Evolutionary conservation across 2,113 vertebrate genomes (phyloP).

Genomic region (Ameiurus melas): DNA sequence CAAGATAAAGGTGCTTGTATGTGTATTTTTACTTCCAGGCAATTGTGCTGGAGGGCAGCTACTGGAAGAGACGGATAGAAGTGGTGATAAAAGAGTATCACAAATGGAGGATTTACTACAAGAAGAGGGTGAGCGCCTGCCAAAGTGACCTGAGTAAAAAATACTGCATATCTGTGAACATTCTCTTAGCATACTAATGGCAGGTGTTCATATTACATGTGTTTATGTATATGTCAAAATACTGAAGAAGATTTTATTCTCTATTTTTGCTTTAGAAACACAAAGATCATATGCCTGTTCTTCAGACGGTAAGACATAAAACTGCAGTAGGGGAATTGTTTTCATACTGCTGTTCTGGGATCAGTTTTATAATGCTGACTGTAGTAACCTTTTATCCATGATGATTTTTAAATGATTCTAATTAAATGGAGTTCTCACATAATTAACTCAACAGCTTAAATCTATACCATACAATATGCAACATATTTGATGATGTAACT

Average conservation of each 20-base stretch:
- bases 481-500: background rate
- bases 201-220: background rate
- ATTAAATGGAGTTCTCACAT: background rate
- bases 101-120: constrained; percentile 98
- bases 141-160: background rate
- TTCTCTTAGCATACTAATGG: background rate
- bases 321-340: background rate
- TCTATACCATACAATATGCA: background rate
- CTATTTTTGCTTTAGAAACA: constrained; percentile 70
- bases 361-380: background rate
- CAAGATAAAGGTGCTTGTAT: background rate
- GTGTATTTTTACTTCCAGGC: constrained; percentile 72
- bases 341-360: background rate
- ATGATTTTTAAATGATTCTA: background rate
- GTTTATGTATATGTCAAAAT: background rate
- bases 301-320: constrained; percentile 69
- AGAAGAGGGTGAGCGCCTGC: constrained; percentile 84
- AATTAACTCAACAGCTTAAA: background rate
- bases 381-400: background rate
- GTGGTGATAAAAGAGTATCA: constrained; percentile 98
- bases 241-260: background rate
- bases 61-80: constrained; percentile 96
- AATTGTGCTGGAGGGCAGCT: constrained; percentile 93
- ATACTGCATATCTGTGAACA: background rate
- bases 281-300: constrained; percentile 72